Base-by-base conservation (phyloP, 2,888 invertebrate genomes). In the Dicranocentrus wangi region DNA sequence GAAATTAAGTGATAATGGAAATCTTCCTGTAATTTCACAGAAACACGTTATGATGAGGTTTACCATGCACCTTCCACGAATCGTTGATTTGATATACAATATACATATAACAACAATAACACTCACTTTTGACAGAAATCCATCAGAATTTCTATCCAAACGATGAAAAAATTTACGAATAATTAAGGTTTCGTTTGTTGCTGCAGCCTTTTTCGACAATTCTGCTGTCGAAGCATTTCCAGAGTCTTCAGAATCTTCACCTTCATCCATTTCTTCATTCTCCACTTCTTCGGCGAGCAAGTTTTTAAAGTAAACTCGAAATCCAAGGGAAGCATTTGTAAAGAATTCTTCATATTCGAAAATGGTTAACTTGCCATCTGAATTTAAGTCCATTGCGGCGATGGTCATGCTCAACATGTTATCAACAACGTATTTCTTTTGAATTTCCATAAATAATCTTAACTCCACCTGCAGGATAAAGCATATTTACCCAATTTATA, bases 291-390 rank as follows among this genome's bases (percentile, higher is more conserved):
- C 27, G 1, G 66, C 47, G 5, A 76, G 3, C 15, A 68, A 28
- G 43, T 76, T 66, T 43, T 21, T 58, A 10, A 76, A 60, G 10
- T 51, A 66, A 15, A 47, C 43, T 58, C 32, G 15, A 32, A 68
- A 43, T 5, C 8, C 28, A 1, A 25, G 1, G 0, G 66, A 43
- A 17, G 43, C 15, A 43, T 66, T 76, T 10, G 15, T 68, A 25
- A 76, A 76, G 32, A 76, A 76, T 10, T 43, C 58, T 27, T 68
- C 19, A 58, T 58, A 76, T 23, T 76, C 76, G 27, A 66, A 68
- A 19, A 66, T 5, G 0, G 66, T 15, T 5, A 76, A 1, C 19
- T 51, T 76, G 21, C 68, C 39, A 47, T 76, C 47, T 1, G 27
- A 13, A 21, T 76, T 32, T n/a, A 32, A 2, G 17, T 76, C 76